Evolutionary conservation across 2,797 vertebrate genomes (phyloP).

Genomic region (Moxostoma hubbsi): DNA sequence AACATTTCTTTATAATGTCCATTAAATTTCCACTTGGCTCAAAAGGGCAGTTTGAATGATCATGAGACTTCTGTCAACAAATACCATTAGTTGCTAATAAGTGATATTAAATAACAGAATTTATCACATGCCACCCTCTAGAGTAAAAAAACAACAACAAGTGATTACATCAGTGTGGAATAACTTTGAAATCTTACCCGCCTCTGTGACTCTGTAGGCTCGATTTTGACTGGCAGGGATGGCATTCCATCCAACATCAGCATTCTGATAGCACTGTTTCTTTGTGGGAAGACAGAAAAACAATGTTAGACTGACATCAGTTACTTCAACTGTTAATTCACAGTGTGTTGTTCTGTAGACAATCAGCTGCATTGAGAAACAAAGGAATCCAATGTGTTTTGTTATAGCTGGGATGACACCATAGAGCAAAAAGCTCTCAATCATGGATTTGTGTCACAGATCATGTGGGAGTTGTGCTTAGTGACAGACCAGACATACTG

Average conservation of each 20-base stretch:
- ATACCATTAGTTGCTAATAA: neutral
- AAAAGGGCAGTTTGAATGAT: too few species aligned
- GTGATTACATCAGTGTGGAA: neutral
- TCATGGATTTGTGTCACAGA: neutral
- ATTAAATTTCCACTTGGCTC: too few species aligned
- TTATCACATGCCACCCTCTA: neutral
- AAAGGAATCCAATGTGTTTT: neutral
- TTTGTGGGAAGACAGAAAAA: slow-evolving; percentile 26
- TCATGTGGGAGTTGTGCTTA: neutral
- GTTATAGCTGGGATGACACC: slow-evolving; percentile 3
- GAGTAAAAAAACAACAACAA: neutral
- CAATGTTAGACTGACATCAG: slow-evolving; percentile 10
- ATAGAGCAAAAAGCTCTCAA: neutral
- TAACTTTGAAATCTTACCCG: slow-evolving; percentile 44
- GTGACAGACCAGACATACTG: slow-evolving; percentile 1
- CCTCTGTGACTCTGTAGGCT: slow-evolving; percentile 53
- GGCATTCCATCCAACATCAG: slow-evolving; percentile 65
- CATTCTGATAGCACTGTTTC: slow-evolving; percentile 51
- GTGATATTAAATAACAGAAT: too few species aligned
- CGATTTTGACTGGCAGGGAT: slow-evolving; percentile 56
- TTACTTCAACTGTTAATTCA: slow-evolving; percentile 1
- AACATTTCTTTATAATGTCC: too few species aligned
- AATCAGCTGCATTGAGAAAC: neutral
- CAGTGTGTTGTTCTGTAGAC: neutral
- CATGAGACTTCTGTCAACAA: neutral